Evolutionary conservation across 2,113 vertebrate species (phyloP).

Genomic region (Poeciliopsis turrubarensis): DNA sequence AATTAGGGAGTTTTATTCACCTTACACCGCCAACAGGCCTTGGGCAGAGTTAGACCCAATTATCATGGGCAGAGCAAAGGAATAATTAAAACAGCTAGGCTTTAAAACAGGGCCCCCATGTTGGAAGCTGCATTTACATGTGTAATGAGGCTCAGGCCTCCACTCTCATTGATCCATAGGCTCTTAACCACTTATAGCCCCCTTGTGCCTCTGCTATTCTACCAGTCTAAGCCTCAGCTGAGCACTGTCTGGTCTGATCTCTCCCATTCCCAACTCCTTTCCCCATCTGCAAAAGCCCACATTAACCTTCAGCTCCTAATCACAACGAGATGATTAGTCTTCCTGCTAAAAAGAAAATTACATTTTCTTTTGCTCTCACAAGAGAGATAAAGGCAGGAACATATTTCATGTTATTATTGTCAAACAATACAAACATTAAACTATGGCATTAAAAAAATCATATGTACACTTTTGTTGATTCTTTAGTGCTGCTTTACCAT

Average conservation of each 20-base stretch:
- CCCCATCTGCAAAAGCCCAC: conserved; percentile 54
- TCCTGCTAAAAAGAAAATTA: conserved; percentile 33
- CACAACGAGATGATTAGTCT: conserved; percentile 64
- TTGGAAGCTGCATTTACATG: conserved; percentile 75
- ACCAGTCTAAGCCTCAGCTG: conserved; percentile 36
- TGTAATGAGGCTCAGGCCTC: conserved; percentile 72
- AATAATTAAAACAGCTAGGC: conserved; percentile 74
- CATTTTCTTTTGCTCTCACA: conserved; percentile 30
- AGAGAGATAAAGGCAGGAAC: conserved; percentile 23
- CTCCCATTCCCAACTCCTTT: conserved; percentile 38
- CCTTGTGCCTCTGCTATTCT: conserved; percentile 49
- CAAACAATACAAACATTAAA: conserved; percentile 3
- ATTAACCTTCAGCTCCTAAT: conserved; percentile 79
- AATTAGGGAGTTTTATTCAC: conserved; percentile 68
- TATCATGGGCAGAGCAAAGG: conserved; percentile 67
- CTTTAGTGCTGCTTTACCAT: not conserved
- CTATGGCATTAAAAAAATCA: not conserved
- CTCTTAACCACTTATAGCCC: conserved; percentile 65
- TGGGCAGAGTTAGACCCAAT: conserved; percentile 68
- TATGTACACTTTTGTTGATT: not conserved
- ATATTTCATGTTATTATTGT: conserved; percentile 38
- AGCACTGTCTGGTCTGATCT: conserved; percentile 58
- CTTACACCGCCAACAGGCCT: conserved; percentile 63
- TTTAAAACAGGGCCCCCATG: conserved; percentile 69
- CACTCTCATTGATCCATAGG: conserved; percentile 60